Base-by-base conservation (phyloP, 2,888 invertebrate species). In the Lampropteryx suffumata region DNA sequence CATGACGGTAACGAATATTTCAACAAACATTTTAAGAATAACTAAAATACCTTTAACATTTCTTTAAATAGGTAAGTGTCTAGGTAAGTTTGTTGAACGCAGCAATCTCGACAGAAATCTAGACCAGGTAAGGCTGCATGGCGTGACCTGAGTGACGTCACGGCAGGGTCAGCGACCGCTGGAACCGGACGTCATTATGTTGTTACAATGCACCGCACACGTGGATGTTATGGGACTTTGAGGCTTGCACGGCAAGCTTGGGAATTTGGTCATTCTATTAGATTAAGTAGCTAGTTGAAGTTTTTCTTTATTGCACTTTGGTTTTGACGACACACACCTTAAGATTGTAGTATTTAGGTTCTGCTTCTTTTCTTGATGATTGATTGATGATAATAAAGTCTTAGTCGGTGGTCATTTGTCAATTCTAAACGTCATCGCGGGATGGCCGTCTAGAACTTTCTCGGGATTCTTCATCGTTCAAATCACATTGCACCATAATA, bases 111-210 rank as follows among this genome's bases (percentile, higher is more conserved):
- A 41, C 35, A 27, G 36, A 42, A 48, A 69, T 70, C 69, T 71
- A 65, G 62, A 61, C 57, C 56, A 54, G 54, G 42, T 42, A 42
- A 12, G 51, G 57, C 44, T 55, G 55, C 50, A 54, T 50, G 56
- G 68, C 73, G 69, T 71, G 73, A 69, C 71, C 71, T 46, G 50
- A n/a, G 61, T 69, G 71, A 69, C 71, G 71, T 70, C 61, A 58
- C 37, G 13, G 47, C 6, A 30, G 41, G 50, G 56, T 37, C 55
- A 41, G 11, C 21, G 54, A 34, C 54, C 51, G 7, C 35, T 46
- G 37, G 33, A 13, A 50, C 50, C 54, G 54, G 54, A 50, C 37
- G 50, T 44, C 34, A 50, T 50, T 50, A 54, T 21, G 52, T 36
- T 21, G 34, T 50, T 50, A 45, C 30, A 54, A 39, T 50, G 45